Evolutionary conservation across 2,797 vertebrate species (phyloP).

Genomic region (Danio kyathit): DNA sequence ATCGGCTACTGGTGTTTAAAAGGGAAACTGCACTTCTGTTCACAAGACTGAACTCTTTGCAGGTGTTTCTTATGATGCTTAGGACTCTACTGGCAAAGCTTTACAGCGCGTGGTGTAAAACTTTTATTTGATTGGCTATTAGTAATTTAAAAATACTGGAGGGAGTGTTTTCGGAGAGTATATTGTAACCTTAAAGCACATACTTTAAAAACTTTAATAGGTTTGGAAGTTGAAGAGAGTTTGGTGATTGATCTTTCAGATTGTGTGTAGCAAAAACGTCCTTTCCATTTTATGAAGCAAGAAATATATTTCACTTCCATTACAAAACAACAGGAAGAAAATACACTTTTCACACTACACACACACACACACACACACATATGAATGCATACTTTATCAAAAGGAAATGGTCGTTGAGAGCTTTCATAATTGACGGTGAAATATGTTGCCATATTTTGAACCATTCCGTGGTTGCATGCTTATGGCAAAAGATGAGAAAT

Average conservation of each 20-base stretch:
- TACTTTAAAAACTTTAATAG: too few species aligned
- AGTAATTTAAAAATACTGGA: not conserved
- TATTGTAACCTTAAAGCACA: too few species aligned
- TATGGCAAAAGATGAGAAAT: slow-evolving; percentile 62
- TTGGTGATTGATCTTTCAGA: not conserved
- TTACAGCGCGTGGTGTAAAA: not conserved
- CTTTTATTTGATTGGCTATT: not conserved
- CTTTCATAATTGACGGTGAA: slow-evolving; percentile 79
- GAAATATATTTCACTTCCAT: slow-evolving; percentile 77
- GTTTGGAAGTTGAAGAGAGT: not conserved
- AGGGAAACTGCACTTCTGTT: not conserved
- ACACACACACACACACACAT: slow-evolving; percentile 23
- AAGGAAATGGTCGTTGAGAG: slow-evolving; percentile 80
- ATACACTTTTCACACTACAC: slow-evolving; percentile 68
- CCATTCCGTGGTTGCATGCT: slow-evolving; percentile 64
- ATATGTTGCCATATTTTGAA: slow-evolving; percentile 66
- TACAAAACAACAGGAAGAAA: slow-evolving; percentile 70
- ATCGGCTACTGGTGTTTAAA: not conserved
- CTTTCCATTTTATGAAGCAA: slow-evolving; percentile 66
- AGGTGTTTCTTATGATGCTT: slow-evolving; percentile 3
- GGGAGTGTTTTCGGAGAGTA: not conserved
- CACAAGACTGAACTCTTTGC: not conserved
- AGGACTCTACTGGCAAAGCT: not conserved
- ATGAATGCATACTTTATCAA: slow-evolving; percentile 61
- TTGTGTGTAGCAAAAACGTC: slow-evolving; percentile 5